phyloP scores from a whole-genome alignment of 2,888 invertebrate genomes.

The Sphecodes monilicornis region DNA sequence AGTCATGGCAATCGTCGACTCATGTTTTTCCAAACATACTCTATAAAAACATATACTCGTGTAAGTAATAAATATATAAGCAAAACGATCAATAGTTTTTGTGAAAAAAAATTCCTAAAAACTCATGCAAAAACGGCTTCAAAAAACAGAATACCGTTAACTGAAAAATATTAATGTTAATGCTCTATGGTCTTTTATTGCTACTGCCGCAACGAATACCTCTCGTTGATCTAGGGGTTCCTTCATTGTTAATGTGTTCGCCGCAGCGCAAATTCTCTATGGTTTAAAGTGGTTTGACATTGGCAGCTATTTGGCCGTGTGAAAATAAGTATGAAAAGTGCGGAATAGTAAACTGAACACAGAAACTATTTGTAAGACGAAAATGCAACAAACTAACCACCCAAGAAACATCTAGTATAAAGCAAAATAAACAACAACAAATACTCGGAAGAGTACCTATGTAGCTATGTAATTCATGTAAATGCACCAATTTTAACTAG shows the following conservation, averaged over 20 bases:
- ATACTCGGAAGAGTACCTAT: neutral
- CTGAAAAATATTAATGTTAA: neutral
- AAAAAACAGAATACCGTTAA: neutral
- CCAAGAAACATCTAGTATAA: neutral
- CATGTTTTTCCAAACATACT: too few relatives aligned
- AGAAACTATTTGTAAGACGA: neutral
- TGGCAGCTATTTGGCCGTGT: neutral
- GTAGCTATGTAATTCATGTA: neutral
- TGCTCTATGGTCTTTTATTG: neutral
- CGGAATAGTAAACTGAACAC: neutral
- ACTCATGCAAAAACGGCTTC: too few relatives aligned
- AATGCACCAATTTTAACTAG: neutral
- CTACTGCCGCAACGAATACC: neutral
- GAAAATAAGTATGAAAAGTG: neutral
- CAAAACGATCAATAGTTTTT: too few relatives aligned
- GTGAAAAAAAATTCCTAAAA: too few relatives aligned
- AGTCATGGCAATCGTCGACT: too few relatives aligned
- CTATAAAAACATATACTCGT: too few relatives aligned
- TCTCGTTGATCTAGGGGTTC: neutral
- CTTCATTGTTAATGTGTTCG: neutral
- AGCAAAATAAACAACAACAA: neutral
- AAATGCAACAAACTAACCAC: neutral
- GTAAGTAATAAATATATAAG: too few relatives aligned
- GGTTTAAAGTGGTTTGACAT: slow-evolving; percentile 2
- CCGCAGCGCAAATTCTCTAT: neutral